These are phyloP conservation scores for Epicauta chinensis DNA, from an alignment of 1,140 invertebrate genomes.

Conservation along the genomic window DNA sequence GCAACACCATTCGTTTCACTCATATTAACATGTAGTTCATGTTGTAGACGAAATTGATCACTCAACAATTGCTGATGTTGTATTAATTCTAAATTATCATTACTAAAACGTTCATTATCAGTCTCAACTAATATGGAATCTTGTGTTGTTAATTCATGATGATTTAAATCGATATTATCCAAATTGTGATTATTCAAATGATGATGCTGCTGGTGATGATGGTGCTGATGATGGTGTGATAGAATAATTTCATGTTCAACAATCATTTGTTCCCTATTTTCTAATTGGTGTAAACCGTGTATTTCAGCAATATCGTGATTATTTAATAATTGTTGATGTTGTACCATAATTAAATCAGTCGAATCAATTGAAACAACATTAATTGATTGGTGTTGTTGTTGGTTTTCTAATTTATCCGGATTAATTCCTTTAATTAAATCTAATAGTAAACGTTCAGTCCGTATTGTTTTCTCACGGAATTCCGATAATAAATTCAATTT, in stretches of 20 bases:
- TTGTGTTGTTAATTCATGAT: slow-evolving; percentile 31
- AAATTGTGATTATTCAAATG: slow-evolving; percentile 30
- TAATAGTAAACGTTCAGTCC: slow-evolving; percentile 50
- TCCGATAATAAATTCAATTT: slow-evolving; percentile 54
- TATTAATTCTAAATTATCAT: slow-evolving; percentile 24
- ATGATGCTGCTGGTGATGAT: slow-evolving; percentile 7
- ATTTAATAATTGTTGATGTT: slow-evolving; percentile 30
- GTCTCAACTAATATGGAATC: slow-evolving; percentile 23
- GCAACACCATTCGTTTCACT: slow-evolving; percentile 4
- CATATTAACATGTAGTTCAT: slow-evolving; percentile 22
- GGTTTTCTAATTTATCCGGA: slow-evolving; percentile 28
- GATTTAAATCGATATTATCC: slow-evolving; percentile 32
- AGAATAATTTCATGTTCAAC: slow-evolving; percentile 31
- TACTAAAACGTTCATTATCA: slow-evolving; percentile 13
- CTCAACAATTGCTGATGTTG: slow-evolving; percentile 27
- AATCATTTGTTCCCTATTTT: slow-evolving; percentile 30
- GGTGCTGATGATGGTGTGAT: slow-evolving; percentile 3
- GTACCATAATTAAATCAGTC: slow-evolving; percentile 32
- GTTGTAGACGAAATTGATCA: slow-evolving; percentile 28
- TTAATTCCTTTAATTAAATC: slow-evolving; percentile 47
- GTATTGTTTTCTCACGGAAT: slow-evolving; percentile 51
- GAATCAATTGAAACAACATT: slow-evolving; percentile 27
- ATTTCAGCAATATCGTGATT: slow-evolving; percentile 29
- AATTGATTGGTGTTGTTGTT: slow-evolving; percentile 34
- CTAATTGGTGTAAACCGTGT: slow-evolving; percentile 28